Conservation (phyloP, 2,113 vertebrate species). For the Phrynosoma platyrhinos region DNA sequence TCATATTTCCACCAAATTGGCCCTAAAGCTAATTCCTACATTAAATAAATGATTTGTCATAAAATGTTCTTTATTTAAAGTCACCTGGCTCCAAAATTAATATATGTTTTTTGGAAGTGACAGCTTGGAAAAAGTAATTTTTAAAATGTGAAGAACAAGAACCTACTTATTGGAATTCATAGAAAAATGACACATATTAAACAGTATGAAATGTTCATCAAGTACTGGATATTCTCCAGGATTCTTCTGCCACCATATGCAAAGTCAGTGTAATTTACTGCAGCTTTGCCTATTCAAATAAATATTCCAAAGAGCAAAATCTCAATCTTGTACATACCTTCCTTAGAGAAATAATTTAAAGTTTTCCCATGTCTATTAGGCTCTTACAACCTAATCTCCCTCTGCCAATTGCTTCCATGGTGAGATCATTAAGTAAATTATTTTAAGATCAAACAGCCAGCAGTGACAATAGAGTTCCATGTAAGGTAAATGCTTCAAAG, state of each 20-base stretch:
- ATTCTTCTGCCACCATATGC: constrained; percentile 59
- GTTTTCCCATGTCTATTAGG: constrained; percentile 98
- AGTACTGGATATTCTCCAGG: constrained; percentile 33
- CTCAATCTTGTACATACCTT: constrained; percentile 72
- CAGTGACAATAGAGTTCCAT: constrained; percentile 97
- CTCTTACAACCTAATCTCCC: constrained; percentile 96
- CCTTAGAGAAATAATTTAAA: constrained; percentile 81
- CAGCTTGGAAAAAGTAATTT: background rate
- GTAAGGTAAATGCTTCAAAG: constrained; percentile 98
- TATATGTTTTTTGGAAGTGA: background rate
- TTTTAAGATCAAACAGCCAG: constrained; percentile 99
- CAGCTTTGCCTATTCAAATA: constrained; percentile 51
- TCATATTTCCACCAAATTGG: background rate
- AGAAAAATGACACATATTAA: constrained; percentile 32
- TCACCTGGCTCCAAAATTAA: background rate
- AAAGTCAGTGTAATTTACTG: constrained; percentile 51
- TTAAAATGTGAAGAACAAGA: background rate
- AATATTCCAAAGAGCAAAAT: constrained; percentile 65
- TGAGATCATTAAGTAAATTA: constrained; percentile 99
- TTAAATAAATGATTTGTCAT: background rate
- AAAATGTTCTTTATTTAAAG: background rate
- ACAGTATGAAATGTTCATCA: constrained; percentile 31
- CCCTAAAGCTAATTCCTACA: constrained; percentile 6
- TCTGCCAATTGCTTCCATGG: constrained; percentile 96
- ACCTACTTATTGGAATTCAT: background rate